A percentile compares a stretch with the other conserved stretches of the same genome.
Conservation (phyloP, 2,888 invertebrate species). For the Lathronympha strigana region DNA sequence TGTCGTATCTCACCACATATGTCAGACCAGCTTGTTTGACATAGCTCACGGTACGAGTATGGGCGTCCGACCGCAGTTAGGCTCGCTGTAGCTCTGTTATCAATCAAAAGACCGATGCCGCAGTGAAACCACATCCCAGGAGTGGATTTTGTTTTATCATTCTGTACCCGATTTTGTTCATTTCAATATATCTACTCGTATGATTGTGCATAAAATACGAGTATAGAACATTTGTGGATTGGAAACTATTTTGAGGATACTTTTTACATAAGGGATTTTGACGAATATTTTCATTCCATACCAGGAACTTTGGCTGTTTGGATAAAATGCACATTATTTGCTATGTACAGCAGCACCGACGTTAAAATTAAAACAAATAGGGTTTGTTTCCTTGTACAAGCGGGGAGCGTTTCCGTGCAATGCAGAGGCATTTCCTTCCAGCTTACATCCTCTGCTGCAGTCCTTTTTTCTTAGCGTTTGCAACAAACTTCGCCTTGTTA, state of each 20-base stretch:
- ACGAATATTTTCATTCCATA: background rate
- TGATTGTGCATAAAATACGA: too few species aligned
- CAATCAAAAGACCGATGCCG: conserved; percentile 28
- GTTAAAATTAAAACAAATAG: conserved; percentile 41
- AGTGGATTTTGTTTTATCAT: conserved; percentile 19
- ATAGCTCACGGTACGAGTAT: conserved; percentile 16
- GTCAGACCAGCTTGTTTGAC: conserved; percentile 29
- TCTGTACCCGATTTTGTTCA: background rate
- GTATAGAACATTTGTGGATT: background rate
- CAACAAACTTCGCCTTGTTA: conserved; percentile 22
- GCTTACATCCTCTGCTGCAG: conserved; percentile 25
- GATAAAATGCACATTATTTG: conserved; percentile 25
- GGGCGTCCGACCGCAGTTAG: conserved; percentile 9
- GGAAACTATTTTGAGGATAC: background rate
- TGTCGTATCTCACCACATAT: conserved; percentile 7
- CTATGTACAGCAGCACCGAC: conserved; percentile 18
- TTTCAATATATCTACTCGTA: background rate
- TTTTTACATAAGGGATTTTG: background rate
- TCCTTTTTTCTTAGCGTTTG: conserved; percentile 23
- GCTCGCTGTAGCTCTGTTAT: conserved; percentile 18
- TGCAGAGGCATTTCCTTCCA: conserved; percentile 38
- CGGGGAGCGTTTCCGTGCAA: conserved; percentile 35
- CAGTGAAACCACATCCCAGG: conserved; percentile 11
- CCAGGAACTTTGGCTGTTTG: background rate
- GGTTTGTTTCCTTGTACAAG: conserved; percentile 26